phyloP scores from a whole-genome alignment of 2,888 invertebrate species.

The Patella ulyssiponensis region DNA sequence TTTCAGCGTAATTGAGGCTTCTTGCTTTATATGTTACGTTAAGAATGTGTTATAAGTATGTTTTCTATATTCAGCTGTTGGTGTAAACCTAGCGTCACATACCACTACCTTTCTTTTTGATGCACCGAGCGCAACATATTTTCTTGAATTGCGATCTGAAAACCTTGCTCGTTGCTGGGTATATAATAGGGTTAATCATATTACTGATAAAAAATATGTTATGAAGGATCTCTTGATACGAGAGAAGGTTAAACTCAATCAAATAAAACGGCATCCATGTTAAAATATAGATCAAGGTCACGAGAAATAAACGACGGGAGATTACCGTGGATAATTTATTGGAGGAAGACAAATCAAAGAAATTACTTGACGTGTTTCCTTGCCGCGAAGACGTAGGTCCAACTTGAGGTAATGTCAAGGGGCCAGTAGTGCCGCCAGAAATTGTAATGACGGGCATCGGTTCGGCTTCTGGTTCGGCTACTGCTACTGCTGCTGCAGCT shows the following conservation, averaged over 20 bases:
- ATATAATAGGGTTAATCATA: background rate
- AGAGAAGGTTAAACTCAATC: background rate
- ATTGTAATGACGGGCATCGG: background rate
- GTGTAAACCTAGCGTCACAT: background rate
- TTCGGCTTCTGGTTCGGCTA: background rate
- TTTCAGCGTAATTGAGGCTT: too few relatives aligned
- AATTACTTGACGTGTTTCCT: background rate
- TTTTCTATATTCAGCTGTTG: too few relatives aligned
- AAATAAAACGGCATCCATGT: constrained; percentile 8
- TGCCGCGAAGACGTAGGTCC: background rate
- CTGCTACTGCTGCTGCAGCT: background rate
- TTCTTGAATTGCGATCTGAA: background rate
- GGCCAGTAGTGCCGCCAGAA: background rate
- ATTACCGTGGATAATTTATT: background rate
- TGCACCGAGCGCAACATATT: background rate
- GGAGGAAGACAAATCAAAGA: background rate
- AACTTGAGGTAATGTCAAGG: background rate
- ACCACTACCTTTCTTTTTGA: background rate
- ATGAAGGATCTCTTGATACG: background rate
- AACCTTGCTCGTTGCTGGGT: background rate
- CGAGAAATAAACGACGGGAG: background rate
- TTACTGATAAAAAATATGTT: background rate
- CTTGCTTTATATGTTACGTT: too few relatives aligned
- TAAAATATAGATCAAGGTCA: background rate
- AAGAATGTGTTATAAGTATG: too few relatives aligned